phyloP scores from a whole-genome alignment of 2,888 invertebrate genomes.

The Limenitis camilla region DNA sequence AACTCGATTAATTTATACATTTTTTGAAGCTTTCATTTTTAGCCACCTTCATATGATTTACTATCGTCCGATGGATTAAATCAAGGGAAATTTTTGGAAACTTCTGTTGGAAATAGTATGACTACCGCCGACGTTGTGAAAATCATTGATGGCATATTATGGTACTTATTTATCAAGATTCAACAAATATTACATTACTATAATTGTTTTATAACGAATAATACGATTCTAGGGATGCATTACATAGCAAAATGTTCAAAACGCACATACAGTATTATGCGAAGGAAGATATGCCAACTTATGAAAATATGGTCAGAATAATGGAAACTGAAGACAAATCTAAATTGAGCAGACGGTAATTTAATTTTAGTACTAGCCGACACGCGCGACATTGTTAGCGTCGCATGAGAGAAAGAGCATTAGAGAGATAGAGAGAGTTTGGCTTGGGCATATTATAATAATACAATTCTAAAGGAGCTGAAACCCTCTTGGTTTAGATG shows the following conservation, averaged over 20 bases:
- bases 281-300: slow-evolving; percentile 59
- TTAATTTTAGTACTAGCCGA: neutral
- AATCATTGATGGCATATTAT: slow-evolving; percentile 59
- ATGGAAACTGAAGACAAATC: slow-evolving; percentile 39
- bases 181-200: too few relatives aligned
- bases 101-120: slow-evolving; percentile 47
- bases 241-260: slow-evolving; percentile 62
- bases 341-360: slow-evolving; percentile 48
- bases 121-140: slow-evolving; percentile 47
- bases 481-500: too few relatives aligned
- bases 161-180: slow-evolving; percentile 34
- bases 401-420: too few relatives aligned
- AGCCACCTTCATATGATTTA: slow-evolving; percentile 62
- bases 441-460: too few relatives aligned
- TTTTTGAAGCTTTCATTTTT: slow-evolving; percentile 25
- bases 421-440: too few relatives aligned
- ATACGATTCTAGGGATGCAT: slow-evolving; percentile 46
- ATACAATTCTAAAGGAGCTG: too few relatives aligned
- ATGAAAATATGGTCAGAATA: slow-evolving; percentile 40
- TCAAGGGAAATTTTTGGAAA: slow-evolving; percentile 23
- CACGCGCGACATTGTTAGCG: too few relatives aligned
- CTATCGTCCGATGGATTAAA: slow-evolving; percentile 43
- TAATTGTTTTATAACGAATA: too few relatives aligned
- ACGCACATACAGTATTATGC: slow-evolving; percentile 54
- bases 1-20: too few relatives aligned